Conservation (phyloP, 2,113 vertebrate species). For the Scopus umbretta region DNA sequence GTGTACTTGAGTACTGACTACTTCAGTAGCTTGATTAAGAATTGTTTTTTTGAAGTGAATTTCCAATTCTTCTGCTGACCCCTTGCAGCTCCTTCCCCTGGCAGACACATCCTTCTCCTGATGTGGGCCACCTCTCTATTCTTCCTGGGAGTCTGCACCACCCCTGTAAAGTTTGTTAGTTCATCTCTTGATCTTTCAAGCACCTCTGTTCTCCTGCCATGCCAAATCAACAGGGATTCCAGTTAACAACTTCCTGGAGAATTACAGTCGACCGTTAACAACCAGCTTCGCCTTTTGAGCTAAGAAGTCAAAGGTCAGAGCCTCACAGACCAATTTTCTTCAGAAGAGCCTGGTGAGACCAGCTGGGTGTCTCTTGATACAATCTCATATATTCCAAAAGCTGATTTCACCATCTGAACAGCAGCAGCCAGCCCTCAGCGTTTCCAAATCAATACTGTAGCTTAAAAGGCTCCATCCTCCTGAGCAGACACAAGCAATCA, state of each 20-base stretch:
- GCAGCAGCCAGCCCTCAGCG: not conserved
- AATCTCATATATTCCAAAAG: not conserved
- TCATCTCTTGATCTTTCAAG: not conserved
- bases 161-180: not conserved
- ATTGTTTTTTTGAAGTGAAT: not conserved
- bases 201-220: not conserved
- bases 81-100: not conserved
- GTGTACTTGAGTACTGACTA: not conserved
- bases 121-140: not conserved
- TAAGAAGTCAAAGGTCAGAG: not conserved
- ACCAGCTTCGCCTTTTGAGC: not conserved
- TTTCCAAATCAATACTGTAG: not conserved
- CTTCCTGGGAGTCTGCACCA: not conserved
- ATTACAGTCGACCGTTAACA: not conserved
- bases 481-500: not conserved
- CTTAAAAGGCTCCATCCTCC: not conserved
- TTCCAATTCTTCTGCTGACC: not conserved
- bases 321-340: not conserved
- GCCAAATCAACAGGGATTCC: not conserved
- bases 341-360: not conserved
- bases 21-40: not conserved
- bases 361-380: not conserved
- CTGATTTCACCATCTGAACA: not conserved
- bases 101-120: not conserved
- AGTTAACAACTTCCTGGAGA: not conserved